Evolutionary conservation across 2,888 invertebrate species (phyloP).

Genomic region (Ennomos erosarius): DNA sequence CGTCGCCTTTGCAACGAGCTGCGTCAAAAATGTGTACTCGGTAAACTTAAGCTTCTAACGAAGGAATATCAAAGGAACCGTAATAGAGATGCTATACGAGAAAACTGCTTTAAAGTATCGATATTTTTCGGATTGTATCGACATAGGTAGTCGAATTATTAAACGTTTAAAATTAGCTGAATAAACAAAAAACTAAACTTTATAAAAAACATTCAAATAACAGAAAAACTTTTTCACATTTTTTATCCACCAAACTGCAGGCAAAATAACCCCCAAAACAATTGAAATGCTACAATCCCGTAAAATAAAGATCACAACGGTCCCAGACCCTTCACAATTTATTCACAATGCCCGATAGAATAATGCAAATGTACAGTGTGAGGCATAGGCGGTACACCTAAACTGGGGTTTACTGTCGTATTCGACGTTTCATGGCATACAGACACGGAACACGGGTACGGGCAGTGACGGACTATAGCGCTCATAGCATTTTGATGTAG

Average conservation of each 20-base stretch:
- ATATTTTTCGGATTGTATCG: too few relatives aligned
- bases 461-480: constrained; percentile 13
- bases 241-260: neutral
- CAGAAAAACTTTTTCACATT: too few relatives aligned
- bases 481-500: too few relatives aligned
- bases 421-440: constrained; percentile 37
- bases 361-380: constrained; percentile 37
- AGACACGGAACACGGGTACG: constrained; percentile 34
- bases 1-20: constrained; percentile 13
- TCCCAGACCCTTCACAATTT: constrained; percentile 30
- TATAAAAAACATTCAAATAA: too few relatives aligned
- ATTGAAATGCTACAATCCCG: constrained; percentile 24
- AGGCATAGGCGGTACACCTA: constrained; percentile 40
- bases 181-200: too few relatives aligned
- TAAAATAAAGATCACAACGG: constrained; percentile 32
- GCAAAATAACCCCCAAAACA: constrained; percentile 38
- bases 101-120: too few relatives aligned
- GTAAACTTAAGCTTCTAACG: constrained; percentile 23
- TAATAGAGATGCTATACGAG: too few relatives aligned
- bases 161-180: too few relatives aligned
- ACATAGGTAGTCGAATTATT: too few relatives aligned
- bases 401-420: constrained; percentile 37
- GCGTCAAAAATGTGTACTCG: constrained; percentile 41
- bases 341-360: constrained; percentile 30
- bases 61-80: neutral